A percentile compares a stretch with the other conserved stretches of the same genome.
phyloP scores from a whole-genome alignment of 2,113 vertebrate species.

The Triplophysa tibetana region DNA sequence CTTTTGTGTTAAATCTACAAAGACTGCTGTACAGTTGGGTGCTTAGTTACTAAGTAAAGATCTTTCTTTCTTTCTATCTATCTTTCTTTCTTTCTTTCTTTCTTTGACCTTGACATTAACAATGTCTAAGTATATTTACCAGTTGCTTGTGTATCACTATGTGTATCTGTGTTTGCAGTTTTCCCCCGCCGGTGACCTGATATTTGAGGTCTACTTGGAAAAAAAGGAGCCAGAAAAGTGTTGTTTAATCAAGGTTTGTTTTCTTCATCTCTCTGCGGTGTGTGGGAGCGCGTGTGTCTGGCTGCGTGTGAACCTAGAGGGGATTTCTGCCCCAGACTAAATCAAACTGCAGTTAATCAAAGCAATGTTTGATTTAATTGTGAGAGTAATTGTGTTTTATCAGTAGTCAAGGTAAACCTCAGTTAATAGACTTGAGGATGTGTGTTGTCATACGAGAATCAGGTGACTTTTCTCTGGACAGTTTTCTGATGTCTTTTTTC shows the following conservation, averaged over 20 bases:
- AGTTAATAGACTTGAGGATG: slow-evolving; percentile 54
- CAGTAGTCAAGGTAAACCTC: slow-evolving; percentile 48
- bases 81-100: too few relatives aligned
- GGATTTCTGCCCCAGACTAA: slow-evolving; percentile 62
- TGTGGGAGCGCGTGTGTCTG: slow-evolving; percentile 35
- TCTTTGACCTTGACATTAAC: background rate
- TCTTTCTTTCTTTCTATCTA: background rate
- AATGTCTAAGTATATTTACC: background rate
- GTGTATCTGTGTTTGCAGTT: slow-evolving; percentile 72
- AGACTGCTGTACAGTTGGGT: slow-evolving; percentile 30
- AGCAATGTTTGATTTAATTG: slow-evolving; percentile 72
- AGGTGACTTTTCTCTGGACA: background rate
- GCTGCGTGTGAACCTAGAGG: slow-evolving; percentile 63
- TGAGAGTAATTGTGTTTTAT: slow-evolving; percentile 69
- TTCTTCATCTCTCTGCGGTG: slow-evolving; percentile 18
- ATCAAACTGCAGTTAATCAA: slow-evolving; percentile 70
- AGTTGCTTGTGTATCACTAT: background rate
- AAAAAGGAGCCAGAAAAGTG: slow-evolving; percentile 87
- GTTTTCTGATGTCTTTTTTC: background rate
- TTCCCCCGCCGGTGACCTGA: slow-evolving; percentile 90
- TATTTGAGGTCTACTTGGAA: slow-evolving; percentile 95
- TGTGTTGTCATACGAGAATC: slow-evolving; percentile 1
- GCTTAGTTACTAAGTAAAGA: slow-evolving; percentile 24
- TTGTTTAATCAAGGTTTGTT: slow-evolving; percentile 85
- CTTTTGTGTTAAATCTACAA: slow-evolving; percentile 51